Base-by-base conservation (phyloP, 2,797 vertebrate genomes). In the Iguana delicatissima region DNA sequence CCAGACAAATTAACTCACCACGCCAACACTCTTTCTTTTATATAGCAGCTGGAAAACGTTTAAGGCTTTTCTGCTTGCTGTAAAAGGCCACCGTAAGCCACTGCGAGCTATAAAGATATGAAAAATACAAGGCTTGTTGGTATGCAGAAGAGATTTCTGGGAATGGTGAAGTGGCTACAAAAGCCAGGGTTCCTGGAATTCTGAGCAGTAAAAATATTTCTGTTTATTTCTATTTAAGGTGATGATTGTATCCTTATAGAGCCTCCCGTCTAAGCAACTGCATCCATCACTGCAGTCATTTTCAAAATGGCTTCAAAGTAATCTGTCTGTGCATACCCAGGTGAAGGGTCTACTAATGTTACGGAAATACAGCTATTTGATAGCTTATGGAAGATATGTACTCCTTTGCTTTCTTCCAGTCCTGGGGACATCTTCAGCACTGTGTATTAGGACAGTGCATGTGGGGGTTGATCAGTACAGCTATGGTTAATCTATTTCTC, bases 1-100 rank as follows among this genome's bases (percentile, higher is more conserved):
- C 59, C 2, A 9, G 52, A 18, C 16, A 91, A 83, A 90, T 93
- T 80, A 92, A 91, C 87, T 29, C 86, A 81, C 38, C 59, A 80
- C 35, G 38, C 52, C 52, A n/a, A 29, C 0, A 4, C 55, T 89
- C 22, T 46, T 6, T 32, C 35, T 77, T 69, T 91, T 29, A 38
- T 80, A 57, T 10, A 35, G 85, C 77, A 87, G 83, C 76, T 90
- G 26, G 38, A 88, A 24, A 84, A 91, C 38, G n/a, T 89, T 86
- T 38, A 79, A 14, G 29, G 6, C 5, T 0, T 52, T 84, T 9
- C 69, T 24, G 59, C 4, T 26, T 86, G 80, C 69, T 88, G 0
- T 67, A 42, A 87, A 89, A 91, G 24, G 67, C 18, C n/a, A 16
- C 29, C 80, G 0, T 82, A 85, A 20, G 0, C 26, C 52, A 0